These are phyloP conservation scores for Trichacis sp. DNA, from an alignment of 2,888 invertebrate genomes.

Conservation along the genomic window DNA sequence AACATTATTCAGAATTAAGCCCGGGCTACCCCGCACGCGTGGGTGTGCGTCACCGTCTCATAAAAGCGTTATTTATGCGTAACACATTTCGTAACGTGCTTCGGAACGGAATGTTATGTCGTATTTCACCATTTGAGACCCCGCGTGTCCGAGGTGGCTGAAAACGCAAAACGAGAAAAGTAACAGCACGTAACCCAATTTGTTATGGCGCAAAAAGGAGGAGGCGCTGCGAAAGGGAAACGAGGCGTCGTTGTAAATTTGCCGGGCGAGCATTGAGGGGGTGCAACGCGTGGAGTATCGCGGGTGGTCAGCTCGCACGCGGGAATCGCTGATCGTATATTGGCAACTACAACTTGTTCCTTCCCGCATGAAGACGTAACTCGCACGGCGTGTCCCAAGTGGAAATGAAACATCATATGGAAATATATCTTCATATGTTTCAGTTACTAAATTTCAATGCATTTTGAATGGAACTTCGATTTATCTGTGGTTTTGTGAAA, in stretches of 20 bases:
- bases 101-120: background rate
- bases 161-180: slow-evolving; percentile 9
- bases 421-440: no score
- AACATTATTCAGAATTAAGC: background rate
- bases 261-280: slow-evolving; percentile 51
- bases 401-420: no score
- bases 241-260: slow-evolving; percentile 51
- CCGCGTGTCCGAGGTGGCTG: background rate
- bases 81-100: background rate
- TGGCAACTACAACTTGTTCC: slow-evolving; percentile 64
- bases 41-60: background rate
- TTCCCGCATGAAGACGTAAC: slow-evolving; percentile 64
- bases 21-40: background rate
- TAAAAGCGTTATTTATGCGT: slow-evolving; percentile 5
- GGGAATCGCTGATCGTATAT: slow-evolving; percentile 62
- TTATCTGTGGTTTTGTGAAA: no score
- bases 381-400: background rate
- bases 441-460: no score
- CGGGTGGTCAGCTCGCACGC: slow-evolving; percentile 64
- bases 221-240: slow-evolving; percentile 32
- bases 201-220: slow-evolving; percentile 37
- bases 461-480: no score
- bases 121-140: slow-evolving; percentile 27
- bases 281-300: slow-evolving; percentile 54
- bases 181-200: slow-evolving; percentile 45